Conservation (phyloP, 37 sponge, comb jelly and placozoan species). For the Petrosia ficiformis region DNA sequence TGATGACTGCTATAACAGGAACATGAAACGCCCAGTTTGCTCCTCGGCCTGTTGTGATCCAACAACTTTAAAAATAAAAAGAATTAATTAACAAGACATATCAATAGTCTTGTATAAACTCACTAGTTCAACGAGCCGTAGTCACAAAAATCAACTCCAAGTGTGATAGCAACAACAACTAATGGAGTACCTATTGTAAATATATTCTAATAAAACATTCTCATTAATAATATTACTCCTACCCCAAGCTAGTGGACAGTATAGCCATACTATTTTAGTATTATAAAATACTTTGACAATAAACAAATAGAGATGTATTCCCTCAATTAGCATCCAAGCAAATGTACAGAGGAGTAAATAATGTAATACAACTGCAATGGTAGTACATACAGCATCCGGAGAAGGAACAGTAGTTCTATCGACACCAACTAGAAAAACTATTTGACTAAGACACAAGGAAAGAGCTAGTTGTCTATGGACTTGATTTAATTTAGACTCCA, state of each 20-base stretch:
- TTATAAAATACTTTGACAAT: conserved; percentile 61
- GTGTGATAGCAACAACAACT: conserved; percentile 57
- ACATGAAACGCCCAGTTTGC: conserved; percentile 64
- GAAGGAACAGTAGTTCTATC: conserved; percentile 57
- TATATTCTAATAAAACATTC: neutral
- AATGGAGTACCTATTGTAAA: conserved; percentile 21
- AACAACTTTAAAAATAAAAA: conserved; percentile 33
- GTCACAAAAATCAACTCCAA: conserved; percentile 68
- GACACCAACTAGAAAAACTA: conserved; percentile 74
- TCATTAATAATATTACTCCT: neutral
- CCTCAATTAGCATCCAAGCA: conserved; percentile 75
- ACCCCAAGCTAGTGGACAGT: conserved; percentile 56
- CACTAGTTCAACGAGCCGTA: conserved; percentile 64
- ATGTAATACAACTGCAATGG: conserved; percentile 60
- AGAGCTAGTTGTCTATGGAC: conserved; percentile 75
- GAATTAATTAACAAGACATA: neutral
- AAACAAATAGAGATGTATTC: conserved; percentile 61
- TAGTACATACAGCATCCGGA: conserved; percentile 57
- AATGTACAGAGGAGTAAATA: conserved; percentile 72
- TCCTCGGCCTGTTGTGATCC: conserved; percentile 45
- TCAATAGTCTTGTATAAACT: conserved; percentile 2
- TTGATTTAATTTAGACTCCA: conserved; percentile 29
- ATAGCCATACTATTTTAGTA: conserved; percentile 33
- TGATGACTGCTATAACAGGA: conserved; percentile 56
- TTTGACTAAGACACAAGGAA: conserved; percentile 59